Percentiles rank a stretch among this genome's conserved stretches.
phyloP scores from a whole-genome alignment of 2,113 vertebrate genomes.

The Pteruthius melanotis region DNA sequence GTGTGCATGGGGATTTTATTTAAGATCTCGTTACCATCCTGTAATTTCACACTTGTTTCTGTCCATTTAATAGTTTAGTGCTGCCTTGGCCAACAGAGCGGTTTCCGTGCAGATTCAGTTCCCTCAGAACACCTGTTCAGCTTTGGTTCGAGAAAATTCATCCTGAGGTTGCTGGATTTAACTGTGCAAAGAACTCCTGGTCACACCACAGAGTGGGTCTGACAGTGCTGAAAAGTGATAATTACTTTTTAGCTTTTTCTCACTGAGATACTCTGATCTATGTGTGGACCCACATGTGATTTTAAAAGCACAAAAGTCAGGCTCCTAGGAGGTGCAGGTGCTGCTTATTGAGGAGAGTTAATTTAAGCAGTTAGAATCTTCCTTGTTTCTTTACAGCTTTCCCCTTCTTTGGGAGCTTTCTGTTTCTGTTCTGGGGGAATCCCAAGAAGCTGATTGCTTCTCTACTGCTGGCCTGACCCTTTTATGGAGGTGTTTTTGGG shows the following conservation, averaged over 20 bases:
- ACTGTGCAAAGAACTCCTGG: background rate
- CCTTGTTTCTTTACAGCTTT: background rate
- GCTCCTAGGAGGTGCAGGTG: background rate
- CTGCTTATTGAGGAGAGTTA: background rate
- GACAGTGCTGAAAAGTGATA: background rate
- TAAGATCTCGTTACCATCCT: background rate
- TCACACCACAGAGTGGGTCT: background rate
- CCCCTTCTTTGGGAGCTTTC: background rate
- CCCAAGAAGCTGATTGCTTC: background rate
- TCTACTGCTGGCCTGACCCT: background rate
- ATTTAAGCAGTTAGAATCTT: background rate
- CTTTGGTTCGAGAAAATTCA: background rate
- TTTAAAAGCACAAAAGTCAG: background rate
- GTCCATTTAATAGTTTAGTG: background rate
- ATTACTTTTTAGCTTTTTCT: background rate
- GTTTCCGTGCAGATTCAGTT: background rate
- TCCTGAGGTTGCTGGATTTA: background rate
- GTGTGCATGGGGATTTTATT: background rate
- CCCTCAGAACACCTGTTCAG: background rate
- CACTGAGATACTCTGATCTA: background rate
- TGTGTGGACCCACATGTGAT: background rate
- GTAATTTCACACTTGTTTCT: background rate
- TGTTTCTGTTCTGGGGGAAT: background rate
- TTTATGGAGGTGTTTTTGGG: background rate
- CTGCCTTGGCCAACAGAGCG: background rate